Conservation (phyloP, 1,140 invertebrate genomes). For the Druon quercuslanigerum region DNA sequence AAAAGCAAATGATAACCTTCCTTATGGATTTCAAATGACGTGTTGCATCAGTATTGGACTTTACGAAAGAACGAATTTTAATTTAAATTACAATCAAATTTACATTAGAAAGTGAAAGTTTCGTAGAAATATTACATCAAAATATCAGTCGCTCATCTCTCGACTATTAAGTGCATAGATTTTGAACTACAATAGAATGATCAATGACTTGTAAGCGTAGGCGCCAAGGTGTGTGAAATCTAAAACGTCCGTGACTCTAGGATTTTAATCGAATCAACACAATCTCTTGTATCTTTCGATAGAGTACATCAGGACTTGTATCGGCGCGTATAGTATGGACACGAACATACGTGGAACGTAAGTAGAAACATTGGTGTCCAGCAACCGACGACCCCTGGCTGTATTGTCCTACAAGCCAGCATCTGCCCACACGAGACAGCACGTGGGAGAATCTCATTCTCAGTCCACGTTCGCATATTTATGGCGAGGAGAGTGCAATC, state of each 20-base stretch:
- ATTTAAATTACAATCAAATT: not conserved
- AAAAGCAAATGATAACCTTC: not conserved
- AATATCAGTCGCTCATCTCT: not conserved
- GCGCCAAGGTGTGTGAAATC: constrained; percentile 6
- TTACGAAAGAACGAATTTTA: no score
- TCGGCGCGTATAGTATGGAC: not conserved
- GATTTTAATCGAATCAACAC: constrained; percentile 17
- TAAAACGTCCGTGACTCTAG: not conserved
- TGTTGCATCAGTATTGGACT: no score
- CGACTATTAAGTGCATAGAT: not conserved
- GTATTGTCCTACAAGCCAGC: constrained; percentile 54
- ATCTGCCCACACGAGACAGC: constrained; percentile 55
- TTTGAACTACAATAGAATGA: constrained; percentile 10
- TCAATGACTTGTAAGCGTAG: constrained; percentile 4
- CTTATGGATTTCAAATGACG: not conserved
- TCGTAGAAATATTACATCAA: not conserved
- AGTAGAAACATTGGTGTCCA: not conserved
- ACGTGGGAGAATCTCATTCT: constrained; percentile 49
- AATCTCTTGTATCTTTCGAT: not conserved
- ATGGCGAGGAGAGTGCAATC: constrained; percentile 41
- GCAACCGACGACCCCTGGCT: constrained; percentile 15
- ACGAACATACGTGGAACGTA: not conserved
- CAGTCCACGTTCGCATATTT: constrained; percentile 45
- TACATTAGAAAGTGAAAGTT: not conserved
- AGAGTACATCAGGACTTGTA: not conserved